Evolutionary conservation across 2,888 invertebrate genomes (phyloP), one percentile per base, ranked within the genome.

Genomic region (Dolichomitus sp.): DNA sequence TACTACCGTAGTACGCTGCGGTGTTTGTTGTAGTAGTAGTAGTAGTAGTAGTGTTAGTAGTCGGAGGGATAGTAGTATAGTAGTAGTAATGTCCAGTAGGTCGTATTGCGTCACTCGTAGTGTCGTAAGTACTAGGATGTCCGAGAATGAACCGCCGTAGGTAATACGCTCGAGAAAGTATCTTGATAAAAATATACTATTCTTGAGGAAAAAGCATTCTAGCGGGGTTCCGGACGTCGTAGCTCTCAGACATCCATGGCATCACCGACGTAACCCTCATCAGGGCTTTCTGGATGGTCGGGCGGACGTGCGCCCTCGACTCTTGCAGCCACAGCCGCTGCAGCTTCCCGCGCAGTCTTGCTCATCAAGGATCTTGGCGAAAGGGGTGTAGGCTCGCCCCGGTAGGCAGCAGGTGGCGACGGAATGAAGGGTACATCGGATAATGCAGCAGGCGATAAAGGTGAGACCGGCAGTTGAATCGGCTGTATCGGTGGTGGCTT

Each of bases 211-310:
- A 27, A 33, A 27, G 52, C 37, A 23, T 17, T 54, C 74, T 70
- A 76, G 50, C 45, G 76, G 23, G 52, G 42, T 76, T 79, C 79
- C 75, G 54, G 69, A 80, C 45, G 72, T 66, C 63, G 54, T 69
- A 42, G 63, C 11, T 19, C 82, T 92, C 90, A 93, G 61, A 93
- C 93, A 79, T 93, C 92, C 92, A 93, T 91, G 9, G 92, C 95
- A 88, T 97, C 98, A 50, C 97, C 98, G 74, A 97, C 98, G 93
- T 98, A 98, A 19, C 97, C 98, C 94, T 98, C 98, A 92, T 98
- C 98, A 48, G 97, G 97, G 93, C 97, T 97, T 90, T 97, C 97
- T 19, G 97, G 96, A 72, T 93, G 93, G 82, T 92, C 92, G 48
- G 92, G 90, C 1, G 91, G 89, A 7, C 95, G 95, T 80, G 95